Evolutionary conservation across 2,888 invertebrate species (phyloP), one percentile per base, ranked within the genome.

Genomic region (Yponomeuta sedellus): DNA sequence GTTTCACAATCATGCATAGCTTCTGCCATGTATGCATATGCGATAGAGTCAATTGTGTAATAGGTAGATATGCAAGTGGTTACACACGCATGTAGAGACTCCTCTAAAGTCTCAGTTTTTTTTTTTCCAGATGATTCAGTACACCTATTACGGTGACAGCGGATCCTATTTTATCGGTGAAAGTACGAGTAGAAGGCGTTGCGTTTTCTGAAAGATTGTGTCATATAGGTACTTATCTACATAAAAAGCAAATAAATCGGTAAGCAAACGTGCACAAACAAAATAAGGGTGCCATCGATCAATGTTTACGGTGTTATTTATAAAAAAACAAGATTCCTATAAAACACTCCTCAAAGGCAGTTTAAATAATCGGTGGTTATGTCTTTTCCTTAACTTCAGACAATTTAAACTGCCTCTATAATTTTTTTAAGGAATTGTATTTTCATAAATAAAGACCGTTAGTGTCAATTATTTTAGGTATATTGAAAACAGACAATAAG

Each of bases 1-100:
- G 80, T 77, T 82, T 80, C 79, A 90, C 89, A 89, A 84, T 86
- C 91, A 91, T 91, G 91, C 91, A 89, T 80, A 82, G 79, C 76
- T 74, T 74, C 22, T 57, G 57, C 28, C 63, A 63, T 63, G 63
- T 34, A 34, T 22, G 22, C 63, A 52, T 52, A 12, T 52, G 44
- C 44, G 44, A 16, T 16, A 52, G 63, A 52, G 34, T 22, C 63
- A 40, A 52, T 63, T 63, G 25, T 34, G 34, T 34, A 34, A 34
- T 34, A 34, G 34, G 12, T 61, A 34, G 34, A 4, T 61, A 63
- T 40, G 63, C 62, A 34, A 62, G 40, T 62, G 62, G 25, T 34
- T 20, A 40, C 28, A 34, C 34, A 34, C 34, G 10, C 12, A 2
- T 44, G 22, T 63, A 19, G 20, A 1, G 16, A 19, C 58, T 58